Evolutionary conservation across 1,140 invertebrate genomes (phyloP), one percentile per base, ranked within the genome.

Genomic region (Sitophilus oryzae): DNA sequence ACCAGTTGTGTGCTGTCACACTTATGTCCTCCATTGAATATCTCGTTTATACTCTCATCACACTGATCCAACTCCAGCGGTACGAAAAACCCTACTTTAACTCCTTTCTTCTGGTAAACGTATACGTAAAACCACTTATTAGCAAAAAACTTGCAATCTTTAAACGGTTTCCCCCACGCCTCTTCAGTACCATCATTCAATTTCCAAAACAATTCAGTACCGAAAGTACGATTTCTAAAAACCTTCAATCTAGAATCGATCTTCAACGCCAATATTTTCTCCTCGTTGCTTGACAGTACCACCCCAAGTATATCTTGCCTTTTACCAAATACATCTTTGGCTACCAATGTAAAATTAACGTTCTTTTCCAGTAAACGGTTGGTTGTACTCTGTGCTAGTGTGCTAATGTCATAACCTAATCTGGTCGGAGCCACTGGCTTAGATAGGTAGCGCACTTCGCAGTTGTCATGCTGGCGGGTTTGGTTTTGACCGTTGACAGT

Each of bases 1-100:
- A 74, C 73, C 23, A 70, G 72, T 5, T 71, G 65, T 30, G 66
- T 47, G 9, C 58, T 50, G 49, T 73, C 67, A 55, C 73, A 75
- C 30, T 62, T 64, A 43, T 71, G 66, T 9, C 40, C 56, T 16
- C 64, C 68, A n/a, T 64, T 66, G 44, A 74, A 72, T 6, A 72
- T 59, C 20, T 69, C 67, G 2, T 56, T 59, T 41, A 72, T 52
- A 18, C 49, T 59, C 0, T 66, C 56, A 50, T 74, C 70, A 58
- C 73, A 75, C 51, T 71, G 72, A 60, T 75, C 67, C 43, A 74
- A 43, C 14, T 63, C 58, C 18, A 73, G 56, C 2, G 60, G 55
- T 19, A 69, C 59, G 47, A 73, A 72, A 10, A 73, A 42, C 0
- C 60, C 72, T 2, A 66, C 61, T 34, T 56, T 63, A 25, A 41